Percentiles rank a stretch among this genome's conserved stretches.
phyloP scores from a whole-genome alignment of 2,888 invertebrate species.

The Copidosoma aretas region DNA sequence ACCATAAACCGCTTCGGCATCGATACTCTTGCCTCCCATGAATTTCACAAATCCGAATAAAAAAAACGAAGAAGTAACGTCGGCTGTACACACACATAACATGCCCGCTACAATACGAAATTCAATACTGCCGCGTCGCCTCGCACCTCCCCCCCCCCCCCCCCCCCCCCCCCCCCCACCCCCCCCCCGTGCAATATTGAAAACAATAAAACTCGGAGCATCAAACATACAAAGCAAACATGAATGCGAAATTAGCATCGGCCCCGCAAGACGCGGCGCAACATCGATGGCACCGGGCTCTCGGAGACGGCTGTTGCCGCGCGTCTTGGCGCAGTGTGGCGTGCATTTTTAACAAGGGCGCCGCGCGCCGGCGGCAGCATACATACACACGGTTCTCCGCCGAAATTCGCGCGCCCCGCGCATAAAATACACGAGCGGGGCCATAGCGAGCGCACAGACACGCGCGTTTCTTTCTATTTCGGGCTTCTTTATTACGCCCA shows the following conservation, averaged over 20 bases:
- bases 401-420: neutral
- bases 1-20: too few species aligned
- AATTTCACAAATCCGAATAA: too few species aligned
- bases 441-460: neutral
- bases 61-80: too few species aligned
- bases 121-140: too few species aligned
- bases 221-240: slow-evolving; percentile 24
- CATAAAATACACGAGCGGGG: slow-evolving; percentile 26
- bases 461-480: neutral
- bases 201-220: slow-evolving; percentile 28
- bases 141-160: too few species aligned
- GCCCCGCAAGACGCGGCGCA: slow-evolving; percentile 6
- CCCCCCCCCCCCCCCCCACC: neutral
- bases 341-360: slow-evolving; percentile 26
- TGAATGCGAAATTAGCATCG: slow-evolving; percentile 30
- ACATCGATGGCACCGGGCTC: neutral
- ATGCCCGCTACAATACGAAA: too few species aligned
- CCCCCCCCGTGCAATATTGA: slow-evolving; percentile 17
- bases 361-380: neutral
- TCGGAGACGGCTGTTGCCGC: slow-evolving; percentile 3
- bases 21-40: too few species aligned
- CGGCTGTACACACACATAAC: too few species aligned
- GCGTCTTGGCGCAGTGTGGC: slow-evolving; percentile 22
- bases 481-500: neutral
- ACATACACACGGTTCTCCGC: neutral